Conservation (phyloP, 2,797 vertebrate genomes). For the Pteropus rufus region DNA sequence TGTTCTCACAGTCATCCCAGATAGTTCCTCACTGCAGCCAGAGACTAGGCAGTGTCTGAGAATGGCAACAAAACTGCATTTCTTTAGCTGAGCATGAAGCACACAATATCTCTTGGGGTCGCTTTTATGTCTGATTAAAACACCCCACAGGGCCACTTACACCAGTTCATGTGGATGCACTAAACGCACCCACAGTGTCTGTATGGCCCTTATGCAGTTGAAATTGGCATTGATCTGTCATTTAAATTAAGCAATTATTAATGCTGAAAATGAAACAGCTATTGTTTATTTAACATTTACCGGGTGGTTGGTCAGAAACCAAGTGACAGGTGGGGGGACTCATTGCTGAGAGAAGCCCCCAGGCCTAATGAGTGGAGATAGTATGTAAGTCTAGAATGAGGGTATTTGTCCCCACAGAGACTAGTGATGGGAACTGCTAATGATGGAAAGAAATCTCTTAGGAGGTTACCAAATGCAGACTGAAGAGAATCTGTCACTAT, state of each 20-base stretch:
- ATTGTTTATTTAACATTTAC: not conserved
- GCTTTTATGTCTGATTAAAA: not conserved
- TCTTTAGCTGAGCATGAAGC: not conserved
- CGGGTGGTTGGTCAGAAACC: not conserved
- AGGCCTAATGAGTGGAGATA: not conserved
- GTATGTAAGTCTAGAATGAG: not conserved
- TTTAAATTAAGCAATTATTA: not conserved
- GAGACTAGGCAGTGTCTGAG: not conserved
- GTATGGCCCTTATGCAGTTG: fast-evolving
- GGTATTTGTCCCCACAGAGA: fast-evolving
- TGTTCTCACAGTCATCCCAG: not conserved
- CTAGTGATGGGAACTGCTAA: fast-evolving
- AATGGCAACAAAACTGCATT: not conserved
- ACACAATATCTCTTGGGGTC: not conserved
- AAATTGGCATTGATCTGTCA: not conserved
- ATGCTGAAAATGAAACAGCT: not conserved
- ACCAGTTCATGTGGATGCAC: not conserved
- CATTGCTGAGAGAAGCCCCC: not conserved
- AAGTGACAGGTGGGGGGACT: fast-evolving
- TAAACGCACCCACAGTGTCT: not conserved
- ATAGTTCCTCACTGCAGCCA: not conserved
- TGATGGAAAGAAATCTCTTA: not conserved
- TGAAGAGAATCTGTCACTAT: fast-evolving
- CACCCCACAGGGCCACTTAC: not conserved
- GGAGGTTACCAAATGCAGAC: not conserved